Evolutionary conservation across 2,113 vertebrate species (phyloP), one percentile per base, ranked within the genome.

Genomic region (Chrysochloris asiatica): DNA sequence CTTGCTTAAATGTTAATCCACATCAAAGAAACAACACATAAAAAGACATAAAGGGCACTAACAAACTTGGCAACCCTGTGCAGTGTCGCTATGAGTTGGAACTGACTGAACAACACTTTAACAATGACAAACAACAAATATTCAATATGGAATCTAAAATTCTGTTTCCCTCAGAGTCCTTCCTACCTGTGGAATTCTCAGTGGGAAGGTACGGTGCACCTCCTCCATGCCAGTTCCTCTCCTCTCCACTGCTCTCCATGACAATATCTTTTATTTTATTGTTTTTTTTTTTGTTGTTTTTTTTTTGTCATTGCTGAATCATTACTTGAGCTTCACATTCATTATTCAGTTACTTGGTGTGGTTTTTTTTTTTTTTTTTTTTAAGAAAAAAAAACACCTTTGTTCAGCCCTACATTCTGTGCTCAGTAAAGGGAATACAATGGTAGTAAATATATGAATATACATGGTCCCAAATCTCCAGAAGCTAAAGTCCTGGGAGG

Each of bases 211-310:
- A 10, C 16, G 10, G 13, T 28, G 11, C 1, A 3, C 38, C 13
- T 79, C 19, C 43, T 38, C n/a, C n/a, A n/a, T 8, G 2, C 10
- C 24, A 9, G 13, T 54, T 11, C 17, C 14, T 72, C 24, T 13
- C 17, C 21, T 71, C 30, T 26, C 24, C 43, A 26, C 22, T 12
- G 8, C 6, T 28, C n/a, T 41, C 2, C 8, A 8, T 0, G 0
- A 30, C 13, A 19, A n/a, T 16, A 6, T 52, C 50, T 19, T 52
- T 52, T 3, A 52, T n/a, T n/a, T n/a, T n/a, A 7, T 4, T 78
- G 6, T 59, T 14, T 30, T 77, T 38, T 33, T 10, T 1, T 6
- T 1, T 41, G 2, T 19, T 11, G 26, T 10, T 52, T 19, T 48
- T 36, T 4, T 54, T 67, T 67, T 36, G 14, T 41, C 36, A 71